These are phyloP conservation scores for Rhyacophila brunnea DNA, from an alignment of 1,140 invertebrate species.

Conservation along the genomic window DNA sequence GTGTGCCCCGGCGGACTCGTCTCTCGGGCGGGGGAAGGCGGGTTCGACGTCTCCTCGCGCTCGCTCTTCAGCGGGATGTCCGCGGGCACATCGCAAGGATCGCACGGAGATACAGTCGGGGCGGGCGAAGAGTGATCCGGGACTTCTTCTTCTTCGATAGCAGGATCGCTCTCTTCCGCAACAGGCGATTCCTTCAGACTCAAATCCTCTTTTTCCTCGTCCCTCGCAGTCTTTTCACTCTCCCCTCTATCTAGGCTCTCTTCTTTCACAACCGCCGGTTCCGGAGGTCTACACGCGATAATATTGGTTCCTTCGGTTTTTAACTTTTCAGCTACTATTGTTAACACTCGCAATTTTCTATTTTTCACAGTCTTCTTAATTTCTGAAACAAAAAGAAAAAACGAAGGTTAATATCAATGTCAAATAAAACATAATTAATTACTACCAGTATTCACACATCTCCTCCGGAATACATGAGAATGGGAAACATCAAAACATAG, in stretches of 20 bases:
- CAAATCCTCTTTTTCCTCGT: background rate
- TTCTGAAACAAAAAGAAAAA: constrained; percentile 37
- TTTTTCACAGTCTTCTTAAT: constrained; percentile 39
- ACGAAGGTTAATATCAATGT: no score
- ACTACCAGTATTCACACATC: no score
- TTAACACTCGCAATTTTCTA: constrained; percentile 34
- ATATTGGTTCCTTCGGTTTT: constrained; percentile 13
- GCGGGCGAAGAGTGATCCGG: background rate
- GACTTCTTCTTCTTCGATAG: background rate
- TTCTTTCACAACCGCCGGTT: constrained; percentile 23
- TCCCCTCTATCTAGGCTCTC: constrained; percentile 34
- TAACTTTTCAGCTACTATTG: constrained; percentile 10
- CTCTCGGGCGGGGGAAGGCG: background rate
- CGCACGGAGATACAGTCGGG: background rate
- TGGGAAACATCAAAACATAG: no score
- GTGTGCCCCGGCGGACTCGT: background rate
- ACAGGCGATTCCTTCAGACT: background rate
- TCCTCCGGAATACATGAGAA: no score
- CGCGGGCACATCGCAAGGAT: background rate
- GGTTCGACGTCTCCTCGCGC: background rate
- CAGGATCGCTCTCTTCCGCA: background rate
- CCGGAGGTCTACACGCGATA: constrained; percentile 4
- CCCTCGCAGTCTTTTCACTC: background rate
- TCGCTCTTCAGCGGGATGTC: background rate
- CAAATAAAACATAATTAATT: no score